These are phyloP conservation scores for Enteromius fasciolatus DNA, from an alignment of 2,797 vertebrate genomes.

Conservation along the genomic window DNA sequence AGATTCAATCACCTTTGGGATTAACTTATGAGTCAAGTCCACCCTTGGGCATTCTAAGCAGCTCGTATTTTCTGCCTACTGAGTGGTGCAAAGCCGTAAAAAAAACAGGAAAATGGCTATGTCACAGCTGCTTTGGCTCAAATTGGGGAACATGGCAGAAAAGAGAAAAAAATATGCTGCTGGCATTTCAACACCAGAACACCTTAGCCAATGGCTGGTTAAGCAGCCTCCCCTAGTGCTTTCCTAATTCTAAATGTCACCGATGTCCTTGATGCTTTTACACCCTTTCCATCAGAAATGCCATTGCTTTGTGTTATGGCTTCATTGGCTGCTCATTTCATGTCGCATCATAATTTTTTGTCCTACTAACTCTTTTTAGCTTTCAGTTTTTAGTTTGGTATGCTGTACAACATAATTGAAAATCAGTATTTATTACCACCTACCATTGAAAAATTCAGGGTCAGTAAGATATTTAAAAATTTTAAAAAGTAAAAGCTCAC, in stretches of 20 bases:
- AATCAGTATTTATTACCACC: not conserved
- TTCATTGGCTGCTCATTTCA: conserved; percentile 20
- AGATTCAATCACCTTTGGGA: conserved; percentile 28
- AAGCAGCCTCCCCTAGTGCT: conserved; percentile 50
- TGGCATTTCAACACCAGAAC: conserved; percentile 50
- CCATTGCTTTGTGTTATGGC: conserved; percentile 44
- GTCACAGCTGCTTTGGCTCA: conserved; percentile 62
- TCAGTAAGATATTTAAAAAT: not conserved
- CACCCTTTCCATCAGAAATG: conserved; percentile 56
- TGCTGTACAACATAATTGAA: not conserved
- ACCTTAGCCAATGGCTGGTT: conserved; percentile 62
- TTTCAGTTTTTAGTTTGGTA: conserved; percentile 4
- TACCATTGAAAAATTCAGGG: not conserved
- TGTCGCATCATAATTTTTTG: not conserved
- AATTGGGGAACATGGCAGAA: conserved; percentile 14
- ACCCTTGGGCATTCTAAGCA: conserved; percentile 56
- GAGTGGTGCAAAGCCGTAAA: conserved; percentile 46
- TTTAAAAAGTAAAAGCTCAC: not conserved
- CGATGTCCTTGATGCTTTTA: conserved; percentile 50
- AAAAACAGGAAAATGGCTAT: conserved; percentile 30
- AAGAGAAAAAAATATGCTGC: conserved; percentile 16
- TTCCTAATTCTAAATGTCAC: conserved; percentile 69
- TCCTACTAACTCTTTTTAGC: not conserved
- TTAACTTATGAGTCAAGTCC: conserved; percentile 61
- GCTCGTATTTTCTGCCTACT: conserved; percentile 43